Percentiles rank a stretch among this genome's conserved stretches.
Evolutionary conservation across 2,797 vertebrate species (phyloP).

Genomic region (Sebastes flavidus): DNA sequence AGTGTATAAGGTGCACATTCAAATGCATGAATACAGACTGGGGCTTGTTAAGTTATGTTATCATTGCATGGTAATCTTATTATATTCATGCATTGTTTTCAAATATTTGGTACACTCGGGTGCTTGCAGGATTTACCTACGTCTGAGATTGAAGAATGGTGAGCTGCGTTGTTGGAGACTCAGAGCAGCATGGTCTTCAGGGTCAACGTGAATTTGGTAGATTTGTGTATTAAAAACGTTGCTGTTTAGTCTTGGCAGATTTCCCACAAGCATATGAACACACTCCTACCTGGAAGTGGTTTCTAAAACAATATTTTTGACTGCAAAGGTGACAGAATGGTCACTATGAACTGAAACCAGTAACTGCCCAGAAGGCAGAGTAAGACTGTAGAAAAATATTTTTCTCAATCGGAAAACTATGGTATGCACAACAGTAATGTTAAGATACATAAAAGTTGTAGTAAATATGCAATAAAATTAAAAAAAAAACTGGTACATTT

Average conservation of each 20-base stretch:
- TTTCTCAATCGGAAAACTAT: background rate
- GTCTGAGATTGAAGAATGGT: background rate
- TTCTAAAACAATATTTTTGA: background rate
- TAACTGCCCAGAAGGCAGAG: background rate
- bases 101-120: background rate
- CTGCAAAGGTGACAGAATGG: background rate
- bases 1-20: background rate
- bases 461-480: background rate
- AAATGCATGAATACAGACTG: background rate
- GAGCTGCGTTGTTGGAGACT: background rate
- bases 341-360: background rate
- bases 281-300: background rate
- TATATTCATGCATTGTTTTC: background rate
- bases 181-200: background rate
- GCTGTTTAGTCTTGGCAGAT: background rate
- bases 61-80: background rate
- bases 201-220: background rate
- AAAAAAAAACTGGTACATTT: background rate
- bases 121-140: background rate
- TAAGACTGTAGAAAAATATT: background rate
- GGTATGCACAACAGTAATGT: background rate
- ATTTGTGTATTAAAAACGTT: background rate
- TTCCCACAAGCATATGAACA: background rate
- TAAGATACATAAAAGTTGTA: background rate
- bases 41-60: background rate